Evolutionary conservation across 1,140 invertebrate genomes (phyloP), one percentile per base, ranked within the genome.

Genomic region (Trachymyrmex cornetzi): DNA sequence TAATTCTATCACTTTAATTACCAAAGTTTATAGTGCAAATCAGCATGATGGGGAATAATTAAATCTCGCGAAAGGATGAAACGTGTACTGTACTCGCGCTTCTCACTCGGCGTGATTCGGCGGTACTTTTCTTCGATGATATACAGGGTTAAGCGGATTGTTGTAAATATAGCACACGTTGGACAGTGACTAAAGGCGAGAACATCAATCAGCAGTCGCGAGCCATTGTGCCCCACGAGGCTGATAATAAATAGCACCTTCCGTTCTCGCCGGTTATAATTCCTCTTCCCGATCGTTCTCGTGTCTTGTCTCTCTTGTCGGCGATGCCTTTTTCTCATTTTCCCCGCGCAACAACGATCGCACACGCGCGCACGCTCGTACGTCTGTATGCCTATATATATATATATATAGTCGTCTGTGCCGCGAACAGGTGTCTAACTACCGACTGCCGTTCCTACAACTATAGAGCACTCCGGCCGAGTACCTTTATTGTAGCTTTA

Each of bases 171-270:
- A 88, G 74, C 84, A 61, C 14, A 55, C 55, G 74, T 16, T 27
- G 63, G 59, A 84, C 80, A 57, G 22, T 22, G 71, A 71, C 85
- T 89, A 89, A 89, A 87, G 77, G 88, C 66, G 64, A 66, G 53
- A 69, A 66, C 88, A 89, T 89, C 88, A 59, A 90, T 89, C 84
- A 87, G 86, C 88, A 63, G 63, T 86, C 77, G 80, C 80, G 88
- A 87, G 88, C 88, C 88, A 87, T 90, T 90, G 80, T 90, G 80
- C 75, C 81, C 79, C 71, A 67, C 55, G 48, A 59, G 55, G 59
- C 85, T 77, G 88, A 89, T 89, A 89, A 90, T 88, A 90, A 89
- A 89, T 90, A 90, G 88, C 77, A 44, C 19, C 72, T 84, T 84
- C 80, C 80, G 69, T 75, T 84, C 80, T 72, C 77, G 74, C 63